Evolutionary conservation across 2,113 vertebrate species (phyloP).

Genomic region (Tautogolabrus adspersus): DNA sequence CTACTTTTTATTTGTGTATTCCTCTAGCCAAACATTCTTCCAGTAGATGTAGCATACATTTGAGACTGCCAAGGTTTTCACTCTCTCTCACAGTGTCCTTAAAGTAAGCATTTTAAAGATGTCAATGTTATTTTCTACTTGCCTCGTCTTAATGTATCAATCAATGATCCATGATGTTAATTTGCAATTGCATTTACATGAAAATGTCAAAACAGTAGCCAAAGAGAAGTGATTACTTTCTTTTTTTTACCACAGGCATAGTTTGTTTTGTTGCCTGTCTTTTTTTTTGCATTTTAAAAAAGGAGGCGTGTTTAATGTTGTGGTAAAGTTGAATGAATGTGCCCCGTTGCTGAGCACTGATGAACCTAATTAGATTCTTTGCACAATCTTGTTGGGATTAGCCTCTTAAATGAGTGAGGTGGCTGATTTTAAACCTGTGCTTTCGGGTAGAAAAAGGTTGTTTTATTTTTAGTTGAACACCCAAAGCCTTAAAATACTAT

Average conservation of each 20-base stretch:
- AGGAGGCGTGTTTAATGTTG: constrained; percentile 69
- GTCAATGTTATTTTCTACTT: constrained; percentile 20
- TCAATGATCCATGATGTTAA: constrained; percentile 39
- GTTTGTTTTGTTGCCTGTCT: constrained; percentile 53
- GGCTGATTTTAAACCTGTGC: constrained; percentile 76
- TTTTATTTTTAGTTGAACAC: constrained; percentile 69
- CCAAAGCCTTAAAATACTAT: constrained; percentile 87
- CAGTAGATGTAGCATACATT: constrained; percentile 81
- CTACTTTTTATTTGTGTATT: constrained; percentile 43
- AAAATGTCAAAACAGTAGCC: constrained; percentile 38
- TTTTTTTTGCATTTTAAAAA: constrained; percentile 44
- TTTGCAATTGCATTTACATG: constrained; percentile 20
- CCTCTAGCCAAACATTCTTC: constrained; percentile 53
- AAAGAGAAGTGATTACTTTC: constrained; percentile 49
- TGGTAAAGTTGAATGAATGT: constrained; percentile 77
- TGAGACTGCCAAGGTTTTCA: constrained; percentile 41
- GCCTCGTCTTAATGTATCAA: constrained; percentile 35
- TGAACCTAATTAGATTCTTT: constrained; percentile 82
- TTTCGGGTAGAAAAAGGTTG: constrained; percentile 69
- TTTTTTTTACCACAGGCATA: constrained; percentile 47
- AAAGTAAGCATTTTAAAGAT: constrained; percentile 43
- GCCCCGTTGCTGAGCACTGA: constrained; percentile 79
- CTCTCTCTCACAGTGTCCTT: constrained; percentile 46
- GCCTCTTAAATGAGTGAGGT: constrained; percentile 68
- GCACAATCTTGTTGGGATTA: constrained; percentile 83